phyloP scores from a whole-genome alignment of 2,113 vertebrate genomes.

The Chlorodrepanis virens region DNA sequence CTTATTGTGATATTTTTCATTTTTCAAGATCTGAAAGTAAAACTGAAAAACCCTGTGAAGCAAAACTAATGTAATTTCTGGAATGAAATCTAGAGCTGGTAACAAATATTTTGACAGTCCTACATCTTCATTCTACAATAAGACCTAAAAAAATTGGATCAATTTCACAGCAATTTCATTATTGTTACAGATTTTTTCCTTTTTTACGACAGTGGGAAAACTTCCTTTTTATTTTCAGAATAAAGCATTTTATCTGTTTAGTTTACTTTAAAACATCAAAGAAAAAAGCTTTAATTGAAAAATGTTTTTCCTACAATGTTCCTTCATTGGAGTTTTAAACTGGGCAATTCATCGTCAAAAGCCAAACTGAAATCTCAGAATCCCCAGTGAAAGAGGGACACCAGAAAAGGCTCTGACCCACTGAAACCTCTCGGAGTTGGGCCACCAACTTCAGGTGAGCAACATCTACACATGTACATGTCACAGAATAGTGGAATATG shows the following conservation, averaged over 20 bases:
- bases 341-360: accelerated
- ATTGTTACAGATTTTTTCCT: background rate
- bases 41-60: background rate
- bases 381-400: background rate
- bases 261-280: background rate
- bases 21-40: background rate
- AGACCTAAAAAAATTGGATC: background rate
- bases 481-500: background rate
- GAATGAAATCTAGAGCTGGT: background rate
- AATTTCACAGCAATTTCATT: background rate
- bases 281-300: background rate
- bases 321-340: background rate
- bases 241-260: background rate
- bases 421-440: background rate
- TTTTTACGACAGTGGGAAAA: accelerated
- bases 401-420: background rate
- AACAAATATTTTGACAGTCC: conserved; percentile 42
- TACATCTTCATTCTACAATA: background rate
- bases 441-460: background rate
- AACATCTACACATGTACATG: background rate
- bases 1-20: background rate
- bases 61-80: background rate
- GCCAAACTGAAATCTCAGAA: background rate
- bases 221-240: background rate
- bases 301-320: background rate